Base-by-base conservation (phyloP, 2,888 invertebrate species). In the Timema cristinae region DNA sequence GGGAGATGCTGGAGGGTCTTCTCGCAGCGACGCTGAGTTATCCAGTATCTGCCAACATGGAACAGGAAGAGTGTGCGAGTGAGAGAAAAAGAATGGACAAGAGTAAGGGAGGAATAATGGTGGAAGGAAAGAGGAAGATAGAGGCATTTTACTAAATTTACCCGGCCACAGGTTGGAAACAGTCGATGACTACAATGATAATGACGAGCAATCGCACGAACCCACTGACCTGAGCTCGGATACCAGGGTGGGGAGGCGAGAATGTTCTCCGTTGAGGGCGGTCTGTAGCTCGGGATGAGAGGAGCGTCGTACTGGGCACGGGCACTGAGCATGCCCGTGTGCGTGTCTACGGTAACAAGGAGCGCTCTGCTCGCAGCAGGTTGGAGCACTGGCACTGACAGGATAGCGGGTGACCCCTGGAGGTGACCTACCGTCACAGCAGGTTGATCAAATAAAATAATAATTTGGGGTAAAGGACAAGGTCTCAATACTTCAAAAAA, bases 1-100 rank as follows among this genome's bases (percentile, higher is more conserved):
- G 96, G 95, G 71, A 98, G 84, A 83, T 97, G 95, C 79, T 98
- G 97, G 11, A 97, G 84, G 0, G 97, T 97, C 82, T 96, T 97
- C 80, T 97, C 95, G 80, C 97, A 97, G 5, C 97, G 88, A 68
- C 95, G 87, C 76, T 96, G 91, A 2, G 94, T 94, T 75, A 98
- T 89, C 94, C 97, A 97, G 81, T 90, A 93, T 77, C 94, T 92
- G 76, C 7, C 73, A 74, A 49, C 32, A 66, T 5, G 1, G n/a
- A 9, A 69, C 47, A 70, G n/a, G n/a, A n/a, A n/a, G n/a, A 32
- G 32, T 32, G 32, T 32, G 32, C 32, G 4, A 32, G 32, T 32
- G 32, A 32, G 32, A 32, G 32, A 32, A 32, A 32, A 32, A 32
- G 32, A 32, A 32, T 32, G 32, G 32, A 32, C 32, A 32, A 32